Evolutionary conservation across 2,113 vertebrate genomes (phyloP), one percentile per base, ranked within the genome.

Genomic region (Gambusia holbrooki): DNA sequence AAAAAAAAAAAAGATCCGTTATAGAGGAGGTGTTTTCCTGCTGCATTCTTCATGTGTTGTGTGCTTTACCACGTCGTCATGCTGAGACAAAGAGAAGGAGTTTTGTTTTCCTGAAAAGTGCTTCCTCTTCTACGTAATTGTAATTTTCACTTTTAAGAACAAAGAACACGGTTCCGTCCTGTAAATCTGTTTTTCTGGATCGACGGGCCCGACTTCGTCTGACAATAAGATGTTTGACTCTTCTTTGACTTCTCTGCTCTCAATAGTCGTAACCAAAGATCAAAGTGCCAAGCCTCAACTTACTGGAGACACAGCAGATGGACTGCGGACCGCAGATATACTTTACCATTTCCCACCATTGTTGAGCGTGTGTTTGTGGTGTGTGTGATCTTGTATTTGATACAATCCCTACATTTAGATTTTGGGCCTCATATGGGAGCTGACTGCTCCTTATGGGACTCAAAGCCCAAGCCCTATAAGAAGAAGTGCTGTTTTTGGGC

Each of bases 201-300:
- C 71, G 27, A 42, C 48, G 66, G 66, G 74, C 60, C 71, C 9
- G 4, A 2, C 45, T 65, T 22, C 54, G 48, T 66, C 80, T 63
- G 62, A 69, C 0, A 4, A 35, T 73, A 65, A 60, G 73, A n/a
- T 48, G 62, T 80, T 77, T 88, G 80, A 87, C 80, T 75, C 71
- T 73, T 0, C 28, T 45, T 74, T 71, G 71, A 85, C 79, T 82
- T 63, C 32, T 71, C 84, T 81, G 74, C 69, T 64, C 67, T 33
- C 80, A 83, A 76, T 67, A 72, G 51, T 58, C 17, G 25, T 25
- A 58, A 58, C 51, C 51, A 58, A 22, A 25, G 22, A 58, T 58
- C 65, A 62, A 73, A 74, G 65, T 27, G 62, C 73, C 68, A 51
- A 80, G 66, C 66, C 62, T 62, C 66, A 75, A 61, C 33, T 84